Base-by-base conservation (phyloP, 2,888 invertebrate species). In the Caenorhabditis doughertyi region DNA sequence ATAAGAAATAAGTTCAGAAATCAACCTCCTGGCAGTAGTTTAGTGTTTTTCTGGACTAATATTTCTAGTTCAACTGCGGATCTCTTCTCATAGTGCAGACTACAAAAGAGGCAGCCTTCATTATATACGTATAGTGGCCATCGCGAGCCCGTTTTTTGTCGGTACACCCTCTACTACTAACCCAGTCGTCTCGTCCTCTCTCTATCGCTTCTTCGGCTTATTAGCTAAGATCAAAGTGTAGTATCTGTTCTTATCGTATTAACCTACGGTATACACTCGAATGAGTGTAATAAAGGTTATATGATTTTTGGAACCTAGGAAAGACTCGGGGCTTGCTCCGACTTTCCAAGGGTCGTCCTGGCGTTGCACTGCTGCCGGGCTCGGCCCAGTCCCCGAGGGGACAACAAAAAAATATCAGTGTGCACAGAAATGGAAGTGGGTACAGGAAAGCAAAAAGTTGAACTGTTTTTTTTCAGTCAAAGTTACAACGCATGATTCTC, bases 241-340 rank as follows among this genome's bases (percentile, higher is more conserved):
- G 81, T 81, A 81, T 81, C 81, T 81, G 81, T 81, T 81, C 81
- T 81, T 81, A 81, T 81, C 81, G 81, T 81, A 81, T 81, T 81
- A 81, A 81, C 81, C 81, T 81, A 74, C 81, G 81, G 74, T 81
- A 81, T 80, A 73, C 73, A 73, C 72, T 80, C 80, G 67, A 80
- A 73, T 73, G 73, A 80, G 72, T 80, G 79, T 79, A 79, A 79
- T 79, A 56, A 79, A 79, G 72, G 79, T 79, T 79, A 79, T 72
- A 60, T 60, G 47, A 60, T 60, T 71, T 71, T 71, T 71, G 71
- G 60, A 60, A 58, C 35, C 47, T 18, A 58, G 71, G 51, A 39
- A 60, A 51, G 71, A 60, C 71, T 53, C 72, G 72, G 53, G 72
- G 72, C 62, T 72, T 72, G 72, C 72, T 72, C 62, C 72, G 72